A percentile compares a stretch with the other conserved stretches of the same genome.
Conservation (phyloP, 2,113 vertebrate species). For the Pomatorhinus ruficollis region DNA sequence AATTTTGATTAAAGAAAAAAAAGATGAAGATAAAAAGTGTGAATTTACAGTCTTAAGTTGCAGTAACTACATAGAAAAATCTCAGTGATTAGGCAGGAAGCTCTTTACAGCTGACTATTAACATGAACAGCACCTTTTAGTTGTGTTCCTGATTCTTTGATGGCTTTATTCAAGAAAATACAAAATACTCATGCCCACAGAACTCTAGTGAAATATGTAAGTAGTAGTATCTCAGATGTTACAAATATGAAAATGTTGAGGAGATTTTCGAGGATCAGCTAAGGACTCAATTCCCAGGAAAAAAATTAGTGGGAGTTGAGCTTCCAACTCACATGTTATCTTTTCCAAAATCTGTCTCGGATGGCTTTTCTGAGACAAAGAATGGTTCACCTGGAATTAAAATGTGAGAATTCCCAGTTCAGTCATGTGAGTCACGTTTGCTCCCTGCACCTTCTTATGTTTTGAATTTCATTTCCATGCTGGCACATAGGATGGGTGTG, state of each 20-base stretch:
- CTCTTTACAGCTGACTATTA: background rate
- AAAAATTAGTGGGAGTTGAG: constrained; percentile 14
- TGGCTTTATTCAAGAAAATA: background rate
- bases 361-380: background rate
- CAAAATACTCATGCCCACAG: background rate
- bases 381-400: background rate
- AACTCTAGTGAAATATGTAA: background rate
- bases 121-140: background rate
- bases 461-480: background rate
- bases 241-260: background rate
- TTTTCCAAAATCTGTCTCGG: background rate
- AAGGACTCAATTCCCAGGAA: background rate
- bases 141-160: background rate
- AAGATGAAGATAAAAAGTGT: background rate
- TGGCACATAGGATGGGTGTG: background rate
- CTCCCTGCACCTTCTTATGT: background rate
- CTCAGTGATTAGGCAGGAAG: background rate
- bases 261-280: constrained; percentile 1
- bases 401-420: background rate
- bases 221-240: background rate
- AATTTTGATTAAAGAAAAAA: background rate
- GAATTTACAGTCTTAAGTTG: background rate
- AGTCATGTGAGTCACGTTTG: background rate
- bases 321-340: background rate
- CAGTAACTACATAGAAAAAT: background rate